A percentile compares a stretch with the other conserved stretches of the same genome.
Evolutionary conservation across 2,888 invertebrate species (phyloP).

Genomic region (Lycophotia porphyrea): DNA sequence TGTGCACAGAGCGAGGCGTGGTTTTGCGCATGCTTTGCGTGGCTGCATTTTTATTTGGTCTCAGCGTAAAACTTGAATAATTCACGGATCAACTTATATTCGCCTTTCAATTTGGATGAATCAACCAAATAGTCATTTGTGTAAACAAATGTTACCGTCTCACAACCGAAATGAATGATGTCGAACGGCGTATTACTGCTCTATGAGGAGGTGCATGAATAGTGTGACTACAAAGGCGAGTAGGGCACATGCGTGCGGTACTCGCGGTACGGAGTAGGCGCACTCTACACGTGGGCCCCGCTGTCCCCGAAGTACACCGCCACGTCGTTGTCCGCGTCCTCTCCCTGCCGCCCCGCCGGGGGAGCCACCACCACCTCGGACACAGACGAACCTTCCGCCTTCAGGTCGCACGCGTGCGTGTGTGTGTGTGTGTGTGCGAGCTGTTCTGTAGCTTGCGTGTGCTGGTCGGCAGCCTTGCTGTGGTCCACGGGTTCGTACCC

Average conservation of each 20-base stretch:
- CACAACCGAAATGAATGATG: not conserved
- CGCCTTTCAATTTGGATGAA: not conserved
- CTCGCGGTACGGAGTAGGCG: too few relatives aligned
- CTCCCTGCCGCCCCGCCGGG: conserved; percentile 72
- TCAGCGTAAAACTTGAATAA: not conserved
- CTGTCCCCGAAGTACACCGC: conserved; percentile 88
- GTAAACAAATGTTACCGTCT: not conserved
- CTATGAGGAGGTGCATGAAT: not conserved
- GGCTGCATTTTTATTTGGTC: too few relatives aligned
- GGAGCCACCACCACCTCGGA: conserved; percentile 85
- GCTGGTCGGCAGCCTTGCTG: conserved; percentile 76
- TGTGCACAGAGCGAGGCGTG: too few relatives aligned
- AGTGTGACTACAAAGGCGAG: not conserved
- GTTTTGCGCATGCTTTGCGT: too few relatives aligned
- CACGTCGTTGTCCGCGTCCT: conserved; percentile 90
- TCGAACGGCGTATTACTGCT: not conserved
- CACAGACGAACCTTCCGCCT: conserved; percentile 84
- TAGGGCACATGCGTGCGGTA: too few relatives aligned
- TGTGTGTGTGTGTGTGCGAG: conserved; percentile 68
- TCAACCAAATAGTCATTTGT: not conserved
- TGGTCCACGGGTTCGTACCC: conserved; percentile 86
- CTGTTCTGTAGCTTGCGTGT: conserved; percentile 74
- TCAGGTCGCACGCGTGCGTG: conserved; percentile 82
- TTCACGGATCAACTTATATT: not conserved
- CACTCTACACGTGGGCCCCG: not conserved